Conservation (phyloP, 2,888 invertebrate species). For the Spialia ferax region DNA sequence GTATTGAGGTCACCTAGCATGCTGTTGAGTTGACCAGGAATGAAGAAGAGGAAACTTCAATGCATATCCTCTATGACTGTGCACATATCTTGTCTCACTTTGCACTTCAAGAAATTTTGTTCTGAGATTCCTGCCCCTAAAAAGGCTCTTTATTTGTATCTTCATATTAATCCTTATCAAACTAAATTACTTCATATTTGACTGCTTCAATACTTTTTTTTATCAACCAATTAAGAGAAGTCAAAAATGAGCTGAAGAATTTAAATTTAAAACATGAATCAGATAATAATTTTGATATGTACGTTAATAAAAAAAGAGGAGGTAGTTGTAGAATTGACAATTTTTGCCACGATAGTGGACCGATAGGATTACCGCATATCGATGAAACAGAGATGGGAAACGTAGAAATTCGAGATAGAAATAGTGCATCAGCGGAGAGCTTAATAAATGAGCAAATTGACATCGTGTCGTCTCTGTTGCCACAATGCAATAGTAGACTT, state of each 20-base stretch:
- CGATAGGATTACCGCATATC: background rate
- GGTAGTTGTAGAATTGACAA: background rate
- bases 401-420: background rate
- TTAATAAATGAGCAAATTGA: background rate
- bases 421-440: background rate
- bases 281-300: background rate
- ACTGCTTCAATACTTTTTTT: too few relatives aligned
- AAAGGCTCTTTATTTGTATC: too few relatives aligned
- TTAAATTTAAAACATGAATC: background rate
- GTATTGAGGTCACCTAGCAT: too few relatives aligned
- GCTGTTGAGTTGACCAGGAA: too few relatives aligned
- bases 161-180: too few relatives aligned
- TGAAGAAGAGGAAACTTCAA: too few relatives aligned
- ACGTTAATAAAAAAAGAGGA: background rate
- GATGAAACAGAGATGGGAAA: background rate
- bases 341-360: background rate
- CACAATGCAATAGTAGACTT: too few relatives aligned
- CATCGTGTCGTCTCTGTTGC: background rate
- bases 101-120: too few relatives aligned
- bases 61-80: too few relatives aligned
- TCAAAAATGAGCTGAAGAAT: background rate
- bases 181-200: too few relatives aligned
- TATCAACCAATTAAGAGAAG: background rate
- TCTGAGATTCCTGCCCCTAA: too few relatives aligned
- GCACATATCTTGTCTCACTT: too few relatives aligned